phyloP scores from a whole-genome alignment of 1,140 invertebrate species.

The Caenorhabditis tropicalis region DNA sequence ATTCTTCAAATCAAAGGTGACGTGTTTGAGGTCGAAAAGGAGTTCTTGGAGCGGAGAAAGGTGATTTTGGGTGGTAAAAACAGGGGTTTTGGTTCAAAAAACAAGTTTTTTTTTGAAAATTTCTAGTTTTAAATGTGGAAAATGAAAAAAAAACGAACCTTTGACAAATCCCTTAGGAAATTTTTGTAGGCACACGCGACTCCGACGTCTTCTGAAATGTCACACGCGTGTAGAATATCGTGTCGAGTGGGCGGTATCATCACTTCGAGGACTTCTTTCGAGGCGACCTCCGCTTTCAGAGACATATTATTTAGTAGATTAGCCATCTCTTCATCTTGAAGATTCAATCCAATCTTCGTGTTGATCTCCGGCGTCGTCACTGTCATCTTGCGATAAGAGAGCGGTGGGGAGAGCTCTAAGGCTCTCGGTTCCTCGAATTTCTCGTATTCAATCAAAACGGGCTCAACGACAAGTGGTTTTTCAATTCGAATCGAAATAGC shows the following conservation, averaged over 20 bases:
- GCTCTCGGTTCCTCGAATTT: constrained; percentile 75
- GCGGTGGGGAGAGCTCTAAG: constrained; percentile 75
- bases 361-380: constrained; percentile 81
- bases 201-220: constrained; percentile 96
- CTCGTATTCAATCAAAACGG: too few species aligned
- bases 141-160: constrained; percentile 76
- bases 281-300: constrained; percentile 76
- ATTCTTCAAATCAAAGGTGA: too few species aligned
- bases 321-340: constrained; percentile 79
- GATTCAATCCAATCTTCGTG: constrained; percentile 86
- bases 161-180: constrained; percentile 81
- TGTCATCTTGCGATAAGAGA: constrained; percentile 81
- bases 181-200: constrained; percentile 96
- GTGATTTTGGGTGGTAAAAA: too few species aligned
- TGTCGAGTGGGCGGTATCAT: constrained; percentile 86
- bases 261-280: constrained; percentile 71
- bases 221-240: constrained; percentile 93
- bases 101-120: too few species aligned
- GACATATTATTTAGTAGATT: constrained; percentile 87
- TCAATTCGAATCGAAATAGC: too few species aligned
- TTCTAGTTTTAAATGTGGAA: too few species aligned
- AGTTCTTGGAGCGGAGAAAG: too few species aligned
- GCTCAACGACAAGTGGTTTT: too few species aligned
- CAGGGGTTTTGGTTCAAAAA: too few species aligned
- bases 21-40: too few species aligned